Conservation (phyloP, 1,140 invertebrate genomes). For the Drosophila subobscura region DNA sequence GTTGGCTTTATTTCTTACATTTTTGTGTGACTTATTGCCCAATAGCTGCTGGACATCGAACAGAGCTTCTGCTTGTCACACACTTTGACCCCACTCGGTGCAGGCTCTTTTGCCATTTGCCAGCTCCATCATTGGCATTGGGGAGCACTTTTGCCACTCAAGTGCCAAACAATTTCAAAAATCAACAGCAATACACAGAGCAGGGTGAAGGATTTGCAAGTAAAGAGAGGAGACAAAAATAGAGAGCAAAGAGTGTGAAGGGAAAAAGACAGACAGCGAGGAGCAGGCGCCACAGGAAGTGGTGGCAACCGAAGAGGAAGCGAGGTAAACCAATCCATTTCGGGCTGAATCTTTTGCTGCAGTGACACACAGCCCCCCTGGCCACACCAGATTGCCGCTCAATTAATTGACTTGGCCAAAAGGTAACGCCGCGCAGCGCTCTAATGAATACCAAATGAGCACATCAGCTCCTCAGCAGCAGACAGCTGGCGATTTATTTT, state of each 20-base stretch:
- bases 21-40: background rate
- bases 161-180: constrained; percentile 81
- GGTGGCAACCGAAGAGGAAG: constrained; percentile 15
- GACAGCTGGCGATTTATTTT: constrained; percentile 70
- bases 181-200: constrained; percentile 60
- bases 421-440: constrained; percentile 47
- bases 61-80: constrained; percentile 16
- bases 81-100: constrained; percentile 10
- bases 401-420: constrained; percentile 76
- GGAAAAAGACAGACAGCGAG: background rate
- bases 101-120: constrained; percentile 31
- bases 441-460: constrained; percentile 79
- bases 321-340: constrained; percentile 60
- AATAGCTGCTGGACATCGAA: background rate
- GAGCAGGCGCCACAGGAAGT: constrained; percentile 4
- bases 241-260: background rate
- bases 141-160: constrained; percentile 74
- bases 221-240: background rate
- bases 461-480: constrained; percentile 42
- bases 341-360: constrained; percentile 32
- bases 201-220: background rate
- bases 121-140: constrained; percentile 48
- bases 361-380: constrained; percentile 19
- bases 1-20: too few species aligned
- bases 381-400: constrained; percentile 51